phyloP scores from a whole-genome alignment of 37 sponge, comb jelly and placozoan genomes.

The Haliclona indistincta region DNA sequence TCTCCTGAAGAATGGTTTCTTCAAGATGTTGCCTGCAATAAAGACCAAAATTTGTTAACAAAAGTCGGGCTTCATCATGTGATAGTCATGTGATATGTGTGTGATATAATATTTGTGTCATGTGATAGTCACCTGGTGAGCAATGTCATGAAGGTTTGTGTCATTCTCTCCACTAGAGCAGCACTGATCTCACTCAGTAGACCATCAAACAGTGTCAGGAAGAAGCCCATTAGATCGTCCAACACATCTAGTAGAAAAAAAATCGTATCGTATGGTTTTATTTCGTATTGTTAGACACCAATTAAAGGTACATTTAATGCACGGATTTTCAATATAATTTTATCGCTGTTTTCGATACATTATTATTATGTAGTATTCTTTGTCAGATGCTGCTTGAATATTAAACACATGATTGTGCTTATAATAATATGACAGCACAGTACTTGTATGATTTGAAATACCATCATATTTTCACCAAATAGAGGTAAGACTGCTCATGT shows the following conservation, averaged over 20 bases:
- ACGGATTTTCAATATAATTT: neutral
- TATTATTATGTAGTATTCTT: too few relatives aligned
- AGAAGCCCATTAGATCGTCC: constrained; percentile 65
- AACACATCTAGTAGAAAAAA: constrained; percentile 55
- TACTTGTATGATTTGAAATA: too few relatives aligned
- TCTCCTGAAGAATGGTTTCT: constrained; percentile 41
- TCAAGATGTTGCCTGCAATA: constrained; percentile 54
- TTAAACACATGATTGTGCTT: too few relatives aligned
- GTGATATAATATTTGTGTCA: too few relatives aligned
- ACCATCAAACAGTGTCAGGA: constrained; percentile 59
- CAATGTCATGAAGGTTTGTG: constrained; percentile 72
- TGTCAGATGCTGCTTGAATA: too few relatives aligned
- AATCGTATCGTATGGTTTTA: neutral
- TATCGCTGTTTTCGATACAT: too few relatives aligned
- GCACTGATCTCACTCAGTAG: constrained; percentile 67
- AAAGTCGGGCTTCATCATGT: constrained; percentile 6
- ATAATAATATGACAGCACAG: too few relatives aligned
- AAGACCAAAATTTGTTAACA: too few relatives aligned
- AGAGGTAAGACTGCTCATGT: too few relatives aligned
- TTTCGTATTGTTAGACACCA: neutral
- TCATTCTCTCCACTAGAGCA: constrained; percentile 52
- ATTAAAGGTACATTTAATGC: neutral
- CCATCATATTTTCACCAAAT: too few relatives aligned
- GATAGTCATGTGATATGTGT: neutral
- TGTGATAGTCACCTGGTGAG: constrained; percentile 52